Conservation (phyloP, 2,113 vertebrate genomes). For the Bos javanicus region DNA sequence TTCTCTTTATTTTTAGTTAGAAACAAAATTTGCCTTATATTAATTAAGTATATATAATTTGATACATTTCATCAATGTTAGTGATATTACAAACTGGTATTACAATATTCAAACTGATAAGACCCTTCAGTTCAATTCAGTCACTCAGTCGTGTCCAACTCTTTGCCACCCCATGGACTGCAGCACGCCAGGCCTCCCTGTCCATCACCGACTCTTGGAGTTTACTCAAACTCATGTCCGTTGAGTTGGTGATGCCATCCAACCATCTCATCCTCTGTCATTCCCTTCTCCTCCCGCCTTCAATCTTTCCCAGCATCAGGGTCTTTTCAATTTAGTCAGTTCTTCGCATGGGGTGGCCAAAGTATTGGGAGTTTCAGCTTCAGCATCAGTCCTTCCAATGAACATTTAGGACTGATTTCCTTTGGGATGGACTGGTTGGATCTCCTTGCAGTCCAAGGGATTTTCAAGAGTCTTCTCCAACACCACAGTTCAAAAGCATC, state of each 20-base stretch:
- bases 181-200: background rate
- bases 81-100: background rate
- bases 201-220: background rate
- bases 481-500: background rate
- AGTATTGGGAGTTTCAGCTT: background rate
- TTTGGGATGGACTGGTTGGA: background rate
- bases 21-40: conserved; percentile 4
- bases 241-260: background rate
- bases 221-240: background rate
- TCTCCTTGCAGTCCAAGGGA: background rate
- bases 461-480: background rate
- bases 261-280: background rate
- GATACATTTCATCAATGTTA: background rate
- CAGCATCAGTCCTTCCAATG: background rate
- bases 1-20: background rate
- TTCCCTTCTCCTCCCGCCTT: background rate
- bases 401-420: background rate
- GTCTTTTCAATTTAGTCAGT: background rate
- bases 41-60: background rate
- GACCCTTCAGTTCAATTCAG: background rate
- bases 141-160: background rate
- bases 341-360: background rate
- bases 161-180: background rate
- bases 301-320: background rate
- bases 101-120: background rate